Conservation (phyloP, 2,113 vertebrate genomes). For the Nesoenas mayeri region DNA sequence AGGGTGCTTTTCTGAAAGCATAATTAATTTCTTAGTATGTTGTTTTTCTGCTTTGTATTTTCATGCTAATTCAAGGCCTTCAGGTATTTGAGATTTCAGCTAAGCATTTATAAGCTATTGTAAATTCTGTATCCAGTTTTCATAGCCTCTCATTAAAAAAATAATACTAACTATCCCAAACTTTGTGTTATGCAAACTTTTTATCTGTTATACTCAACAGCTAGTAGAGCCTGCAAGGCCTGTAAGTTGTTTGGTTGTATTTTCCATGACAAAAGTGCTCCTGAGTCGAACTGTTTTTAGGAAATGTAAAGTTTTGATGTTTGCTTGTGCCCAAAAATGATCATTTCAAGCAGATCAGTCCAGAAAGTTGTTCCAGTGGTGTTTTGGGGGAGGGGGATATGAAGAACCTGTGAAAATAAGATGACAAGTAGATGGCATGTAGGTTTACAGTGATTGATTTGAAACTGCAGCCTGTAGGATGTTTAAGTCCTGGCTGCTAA, state of each 20-base stretch:
- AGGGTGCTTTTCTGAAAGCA: not conserved
- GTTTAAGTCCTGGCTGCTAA: constrained; percentile 68
- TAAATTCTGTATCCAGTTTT: not conserved
- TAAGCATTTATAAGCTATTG: not conserved
- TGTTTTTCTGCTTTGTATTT: not conserved
- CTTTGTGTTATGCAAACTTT: not conserved
- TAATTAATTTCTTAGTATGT: not conserved
- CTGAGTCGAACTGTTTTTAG: constrained; percentile 2
- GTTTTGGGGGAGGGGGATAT: constrained; percentile 26
- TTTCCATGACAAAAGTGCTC: not conserved
- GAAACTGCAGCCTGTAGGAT: constrained; percentile 62
- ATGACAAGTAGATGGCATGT: constrained; percentile 66
- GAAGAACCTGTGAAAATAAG: constrained; percentile 64
- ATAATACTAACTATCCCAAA: not conserved
- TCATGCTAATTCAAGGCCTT: not conserved
- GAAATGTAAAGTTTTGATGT: constrained; percentile 20
- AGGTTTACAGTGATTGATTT: constrained; percentile 66
- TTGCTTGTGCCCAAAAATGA: constrained; percentile 21
- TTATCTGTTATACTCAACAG: not conserved
- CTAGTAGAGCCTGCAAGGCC: not conserved
- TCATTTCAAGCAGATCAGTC: constrained; percentile 26
- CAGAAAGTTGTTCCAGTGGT: constrained; percentile 62
- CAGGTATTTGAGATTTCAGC: not conserved
- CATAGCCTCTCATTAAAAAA: not conserved
- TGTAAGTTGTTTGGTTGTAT: not conserved